Conservation (phyloP, 2,113 vertebrate species). For the Columba janthina region DNA sequence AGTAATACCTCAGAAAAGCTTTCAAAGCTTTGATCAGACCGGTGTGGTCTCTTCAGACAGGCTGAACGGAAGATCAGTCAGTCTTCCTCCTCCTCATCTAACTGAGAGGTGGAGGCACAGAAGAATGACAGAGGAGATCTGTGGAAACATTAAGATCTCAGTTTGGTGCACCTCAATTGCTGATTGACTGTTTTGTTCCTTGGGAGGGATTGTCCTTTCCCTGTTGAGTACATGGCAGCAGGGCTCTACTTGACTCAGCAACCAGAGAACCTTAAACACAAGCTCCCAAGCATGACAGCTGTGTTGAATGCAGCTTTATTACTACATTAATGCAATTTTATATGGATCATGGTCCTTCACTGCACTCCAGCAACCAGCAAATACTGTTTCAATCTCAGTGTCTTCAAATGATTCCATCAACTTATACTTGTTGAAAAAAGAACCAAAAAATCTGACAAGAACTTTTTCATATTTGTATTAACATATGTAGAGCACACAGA, state of each 20-base stretch:
- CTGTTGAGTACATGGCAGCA: neutral
- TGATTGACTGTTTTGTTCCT: neutral
- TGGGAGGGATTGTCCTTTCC: neutral
- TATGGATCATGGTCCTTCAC: neutral
- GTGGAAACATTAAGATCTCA: neutral
- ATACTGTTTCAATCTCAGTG: neutral
- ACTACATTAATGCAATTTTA: neutral
- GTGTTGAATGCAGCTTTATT: neutral
- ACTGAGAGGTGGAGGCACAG: neutral
- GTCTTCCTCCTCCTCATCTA: neutral
- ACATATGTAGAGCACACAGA: neutral
- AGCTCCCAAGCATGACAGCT: neutral
- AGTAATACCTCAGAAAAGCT: neutral
- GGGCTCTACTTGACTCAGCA: neutral
- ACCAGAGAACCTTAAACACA: neutral
- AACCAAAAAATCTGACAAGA: neutral
- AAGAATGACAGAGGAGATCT: neutral
- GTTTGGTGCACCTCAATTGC: neutral
- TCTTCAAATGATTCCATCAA: neutral
- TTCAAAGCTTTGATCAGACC: neutral
- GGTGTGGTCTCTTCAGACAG: neutral
- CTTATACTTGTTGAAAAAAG: neutral
- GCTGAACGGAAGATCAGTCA: neutral
- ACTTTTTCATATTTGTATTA: neutral
- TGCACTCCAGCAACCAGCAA: neutral